A percentile compares a stretch with the other conserved stretches of the same genome.
phyloP scores from a whole-genome alignment of 2,113 vertebrate species.

The zebrafish (Danio rerio) region GRCz12tu NC_133196.1:12912501-12913000 shows the following conservation, averaged over 20 bases:
- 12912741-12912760: not conserved
- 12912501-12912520: constrained; percentile 74
- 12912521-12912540: not conserved
- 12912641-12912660: not conserved
- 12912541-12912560: not conserved
- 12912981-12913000: not conserved
- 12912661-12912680: not conserved
- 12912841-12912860: not conserved
- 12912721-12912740: not conserved
- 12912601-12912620: not conserved
- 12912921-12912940: not conserved
- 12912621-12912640: not conserved
- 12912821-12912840: not conserved
- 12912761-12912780: not conserved
- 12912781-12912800: not conserved
- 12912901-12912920: constrained; percentile 1
- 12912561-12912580: not conserved
- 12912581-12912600: not conserved
- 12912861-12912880: constrained; percentile 5
- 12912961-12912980: not conserved
- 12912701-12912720: not conserved
- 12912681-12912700: not conserved
- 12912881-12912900: not conserved
- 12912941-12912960: not conserved
- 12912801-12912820: too few relatives aligned